phyloP scores from a whole-genome alignment of 2,113 vertebrate genomes.

The Chinchilla lanigera region DNA sequence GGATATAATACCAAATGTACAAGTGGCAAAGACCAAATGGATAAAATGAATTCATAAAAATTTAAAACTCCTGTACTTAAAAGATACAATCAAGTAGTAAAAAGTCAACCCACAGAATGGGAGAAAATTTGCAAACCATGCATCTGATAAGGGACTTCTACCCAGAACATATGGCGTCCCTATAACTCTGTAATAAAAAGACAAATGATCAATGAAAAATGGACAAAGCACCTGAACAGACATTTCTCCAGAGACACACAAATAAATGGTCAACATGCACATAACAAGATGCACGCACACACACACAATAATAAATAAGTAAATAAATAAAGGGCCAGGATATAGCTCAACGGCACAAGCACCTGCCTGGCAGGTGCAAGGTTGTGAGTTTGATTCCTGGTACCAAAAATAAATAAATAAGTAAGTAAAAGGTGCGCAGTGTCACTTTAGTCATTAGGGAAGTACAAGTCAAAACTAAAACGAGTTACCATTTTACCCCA shows the following conservation, averaged over 20 bases:
- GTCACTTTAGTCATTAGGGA: constrained; percentile 1
- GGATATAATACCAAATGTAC: neutral
- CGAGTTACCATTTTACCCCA: neutral
- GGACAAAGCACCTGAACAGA: too few relatives aligned
- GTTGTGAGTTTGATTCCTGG: too few relatives aligned
- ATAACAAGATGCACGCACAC: too few relatives aligned
- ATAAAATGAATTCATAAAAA: neutral
- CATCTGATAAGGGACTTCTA: constrained; percentile 27
- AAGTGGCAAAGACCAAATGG: constrained; percentile 6
- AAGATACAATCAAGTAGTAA: constrained; percentile 44
- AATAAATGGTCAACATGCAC: too few relatives aligned
- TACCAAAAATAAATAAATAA: too few relatives aligned
- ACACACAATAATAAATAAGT: too few relatives aligned
- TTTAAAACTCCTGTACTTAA: neutral
- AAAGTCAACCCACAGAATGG: neutral
- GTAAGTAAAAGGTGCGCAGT: neutral
- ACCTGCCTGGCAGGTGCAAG: too few relatives aligned
- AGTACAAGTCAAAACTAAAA: constrained; percentile 52
- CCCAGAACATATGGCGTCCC: neutral
- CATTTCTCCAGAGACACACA: too few relatives aligned
- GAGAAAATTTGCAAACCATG: constrained; percentile 39
- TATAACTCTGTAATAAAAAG: constrained; percentile 16
- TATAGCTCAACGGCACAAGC: too few relatives aligned
- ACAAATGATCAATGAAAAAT: constrained; percentile 18
- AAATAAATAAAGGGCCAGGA: too few relatives aligned